Evolutionary conservation across 2,797 vertebrate genomes (phyloP), one percentile per base, ranked within the genome.

Genomic region (Pangasius mekongensis): DNA sequence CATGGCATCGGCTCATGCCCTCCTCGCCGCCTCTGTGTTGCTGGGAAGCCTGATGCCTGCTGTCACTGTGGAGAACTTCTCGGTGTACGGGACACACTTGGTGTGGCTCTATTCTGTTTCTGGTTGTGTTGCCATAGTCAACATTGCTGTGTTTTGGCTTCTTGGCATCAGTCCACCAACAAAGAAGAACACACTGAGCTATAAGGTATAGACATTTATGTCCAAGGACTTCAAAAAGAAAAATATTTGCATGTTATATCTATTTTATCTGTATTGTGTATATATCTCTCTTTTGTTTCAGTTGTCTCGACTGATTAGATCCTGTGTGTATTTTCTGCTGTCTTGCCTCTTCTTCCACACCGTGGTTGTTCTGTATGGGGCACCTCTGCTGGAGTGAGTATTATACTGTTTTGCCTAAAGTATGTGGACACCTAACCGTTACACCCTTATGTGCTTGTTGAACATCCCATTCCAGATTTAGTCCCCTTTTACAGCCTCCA

Each of bases 301-400:
- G 98, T 94, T 98, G 91, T 96, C 97, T 47, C 96, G 95, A 92
- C 92, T 97, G 94, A 92, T 97, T 92, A 97, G 96, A 92, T 98
- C 97, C 92, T 98, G 97, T 92, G 77, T 98, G 83, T 99, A 98
- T 96, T 97, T 98, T 94, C 93, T 97, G 89, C 93, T 97, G 89
- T 99, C 91, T 39, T 92, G 91, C 71, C 74, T 92, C 30, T 92
- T 91, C 73, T 91, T 91, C 85, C 90, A 92, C 93, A 89, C 94
- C n/a, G 97, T 99, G 92, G 95, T 98, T 91, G 96, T 99, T 91
- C 96, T 99, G 43, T 99, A 99, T 73, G 99, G 99, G 92, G 98
- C 98, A 58, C 98, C 98, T 3, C 93, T 99, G 89, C 93, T 98
- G 74, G 98, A 99, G 99, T 99, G 95, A 99, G 98, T 98, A 92